Evolutionary conservation across 2,888 invertebrate genomes (phyloP), one percentile per base, ranked within the genome.

Genomic region (Therioaphis trifolii): DNA sequence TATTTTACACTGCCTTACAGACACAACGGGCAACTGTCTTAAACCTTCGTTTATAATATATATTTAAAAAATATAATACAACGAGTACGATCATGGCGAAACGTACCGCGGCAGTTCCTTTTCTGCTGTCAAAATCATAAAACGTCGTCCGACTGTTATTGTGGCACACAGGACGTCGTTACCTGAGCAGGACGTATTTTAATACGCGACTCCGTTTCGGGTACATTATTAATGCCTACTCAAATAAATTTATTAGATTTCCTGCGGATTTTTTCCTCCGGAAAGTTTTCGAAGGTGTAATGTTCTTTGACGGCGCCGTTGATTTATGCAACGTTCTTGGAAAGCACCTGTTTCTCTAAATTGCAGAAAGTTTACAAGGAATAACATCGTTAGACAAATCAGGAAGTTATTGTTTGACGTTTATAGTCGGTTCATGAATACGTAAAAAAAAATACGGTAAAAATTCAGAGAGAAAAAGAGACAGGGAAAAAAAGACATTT

Each of bases 241-340:
- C 5, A 35, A n/a, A n/a, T n/a, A n/a, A 66, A 77, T 21, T 77
- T 77, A 77, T 77, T 66, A 29, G 49, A 52, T 61, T 76, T 61
- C 43, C 21, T 11, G 18, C 27, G 43, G 43, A 35, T 35, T 66
- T 77, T 77, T 77, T 49, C 66, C 24, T 68, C 35, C 2, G 52
- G 9, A 15, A 52, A 77, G 35, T 66, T 78, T 40, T 35, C 1
- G 24, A 24, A 68, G 35, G 49, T 24, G 52, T 21, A 78, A 68
- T 52, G 49, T 78, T 68, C 21, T 77, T 66, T 77, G 49, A 78
- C 24, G 24, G 46, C 29, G n/a, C n/a, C n/a, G 66, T 78, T 78
- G 66, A 78, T 68, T 78, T 63, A 78, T 43, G 58, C 55, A 75
- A 18, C n/a, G 4, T 71, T 46, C 21, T 21, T 46, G 7, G 21